Base-by-base conservation (phyloP, 1,140 invertebrate genomes). In the Aleiodes sp. region DNA sequence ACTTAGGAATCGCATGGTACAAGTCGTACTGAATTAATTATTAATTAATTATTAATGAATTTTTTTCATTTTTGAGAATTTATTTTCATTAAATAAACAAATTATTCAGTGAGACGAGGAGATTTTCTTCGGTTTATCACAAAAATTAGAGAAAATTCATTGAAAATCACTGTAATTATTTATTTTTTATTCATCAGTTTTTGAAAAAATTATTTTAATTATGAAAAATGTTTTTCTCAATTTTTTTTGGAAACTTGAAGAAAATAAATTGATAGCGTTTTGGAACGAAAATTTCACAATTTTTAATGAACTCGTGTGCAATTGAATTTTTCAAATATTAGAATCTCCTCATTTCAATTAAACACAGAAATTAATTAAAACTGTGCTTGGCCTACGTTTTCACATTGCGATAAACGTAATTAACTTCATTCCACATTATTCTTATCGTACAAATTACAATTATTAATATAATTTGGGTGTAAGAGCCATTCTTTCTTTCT, bases 391-490 rank as follows among this genome's bases (percentile, higher is more conserved):
- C 10, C 28, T 29, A 74, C n/a, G n/a, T 63, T 12, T 61, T 21
- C n/a, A n/a, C n/a, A n/a, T n/a, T n/a, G n/a, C n/a, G n/a, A n/a
- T n/a, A n/a, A n/a, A n/a, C n/a, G n/a, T n/a, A n/a, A n/a, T 52
- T 46, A 16, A 14, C 31, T 21, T 39, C 21, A 35, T 16, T 14
- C 21, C 71, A 78, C 78, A 80, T 8, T n/a, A 80, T 77, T 82
- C 78, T 78, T 77, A 81, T 80, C 73, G 72, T 80, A 81, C 73
- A 82, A 82, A 83, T 82, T 82, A 81, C 76, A 82, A 75, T 81
- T 80, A 67, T 35, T 70, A 76, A 77, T 80, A 81, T 80, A 79
- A 73, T 68, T 59, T 71, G 75, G 79, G 78, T 78, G 56, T 76
- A 82, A 84, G 81, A 80, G 80, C 79, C 81, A 76, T 80, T 75